A percentile compares a stretch with the other conserved stretches of the same genome.
Conservation (phyloP, 1,140 invertebrate genomes). For the Penaeus japonicus region DNA sequence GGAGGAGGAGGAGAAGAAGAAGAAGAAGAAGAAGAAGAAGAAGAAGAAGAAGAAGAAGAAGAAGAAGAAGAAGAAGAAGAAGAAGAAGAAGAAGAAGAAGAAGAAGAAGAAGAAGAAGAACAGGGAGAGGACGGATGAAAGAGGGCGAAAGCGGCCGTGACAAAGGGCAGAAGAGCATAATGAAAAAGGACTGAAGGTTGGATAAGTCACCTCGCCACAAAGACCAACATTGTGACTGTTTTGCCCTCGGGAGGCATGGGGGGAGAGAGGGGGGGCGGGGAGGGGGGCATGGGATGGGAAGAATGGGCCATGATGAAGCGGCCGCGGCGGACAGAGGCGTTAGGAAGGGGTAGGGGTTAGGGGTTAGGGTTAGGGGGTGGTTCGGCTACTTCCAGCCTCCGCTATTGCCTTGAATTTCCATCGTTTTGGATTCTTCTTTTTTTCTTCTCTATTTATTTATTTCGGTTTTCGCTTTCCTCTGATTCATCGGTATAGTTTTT, state of each 20-base stretch:
- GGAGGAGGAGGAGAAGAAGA: background rate
- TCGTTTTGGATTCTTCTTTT: too few species aligned
- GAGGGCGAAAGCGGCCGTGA: background rate
- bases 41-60: background rate
- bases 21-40: too few species aligned
- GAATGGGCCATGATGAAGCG: slow-evolving; percentile 44
- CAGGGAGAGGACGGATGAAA: background rate
- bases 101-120: background rate
- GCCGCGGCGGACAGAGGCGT: slow-evolving; percentile 4
- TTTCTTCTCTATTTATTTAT: too few species aligned
- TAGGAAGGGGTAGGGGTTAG: background rate
- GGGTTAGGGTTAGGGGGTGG: background rate
- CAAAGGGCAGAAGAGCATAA: background rate
- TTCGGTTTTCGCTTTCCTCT: too few species aligned
- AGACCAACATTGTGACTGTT: slow-evolving; percentile 49
- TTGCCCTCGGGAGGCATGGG: background rate
- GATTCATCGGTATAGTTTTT: too few species aligned
- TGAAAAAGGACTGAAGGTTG: slow-evolving; percentile 25
- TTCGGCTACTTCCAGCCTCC: too few species aligned
- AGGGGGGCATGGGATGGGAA: background rate
- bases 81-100: background rate
- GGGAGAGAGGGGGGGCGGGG: too few species aligned
- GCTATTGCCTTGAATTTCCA: too few species aligned
- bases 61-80: background rate
- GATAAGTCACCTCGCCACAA: slow-evolving; percentile 49